Conservation (phyloP, 2,888 invertebrate species). For the Hololepta plana region DNA sequence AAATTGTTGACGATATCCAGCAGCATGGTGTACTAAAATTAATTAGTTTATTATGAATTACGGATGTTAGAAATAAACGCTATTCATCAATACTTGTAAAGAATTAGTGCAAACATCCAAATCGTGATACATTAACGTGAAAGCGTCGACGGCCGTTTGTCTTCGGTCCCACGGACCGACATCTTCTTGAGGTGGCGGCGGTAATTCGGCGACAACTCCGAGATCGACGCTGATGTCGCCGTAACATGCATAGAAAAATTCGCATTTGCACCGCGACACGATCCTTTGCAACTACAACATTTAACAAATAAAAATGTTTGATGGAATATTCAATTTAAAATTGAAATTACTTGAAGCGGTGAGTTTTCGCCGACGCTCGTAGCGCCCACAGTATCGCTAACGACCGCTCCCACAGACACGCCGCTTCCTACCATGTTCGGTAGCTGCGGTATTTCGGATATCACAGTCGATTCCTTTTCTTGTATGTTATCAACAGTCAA, state of each 20-base stretch:
- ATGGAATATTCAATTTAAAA: not conserved
- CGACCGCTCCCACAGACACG: constrained; percentile 92
- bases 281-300: constrained; percentile 80
- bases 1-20: constrained; percentile 96
- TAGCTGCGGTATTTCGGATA: constrained; percentile 65
- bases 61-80: not conserved
- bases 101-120: constrained; percentile 96
- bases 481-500: constrained; percentile 86
- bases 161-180: constrained; percentile 59
- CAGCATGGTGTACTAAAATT: constrained; percentile 78
- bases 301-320: too few relatives aligned
- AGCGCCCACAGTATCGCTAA: constrained; percentile 78
- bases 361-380: constrained; percentile 39
- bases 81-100: constrained; percentile 41
- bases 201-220: constrained; percentile 45
- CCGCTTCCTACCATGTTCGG: constrained; percentile 85
- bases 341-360: constrained; percentile 25
- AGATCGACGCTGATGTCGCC: constrained; percentile 65
- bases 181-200: constrained; percentile 51
- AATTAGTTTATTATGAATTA: constrained; percentile 1
- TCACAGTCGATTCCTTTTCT: constrained; percentile 59
- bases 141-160: constrained; percentile 86
- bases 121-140: constrained; percentile 96
- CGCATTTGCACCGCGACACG: constrained; percentile 93
- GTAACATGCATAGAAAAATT: constrained; percentile 92